Conservation (phyloP, 30 jellyfish, hydroid and myxozoan genomes). For the Turritopsis dohrnii region DNA sequence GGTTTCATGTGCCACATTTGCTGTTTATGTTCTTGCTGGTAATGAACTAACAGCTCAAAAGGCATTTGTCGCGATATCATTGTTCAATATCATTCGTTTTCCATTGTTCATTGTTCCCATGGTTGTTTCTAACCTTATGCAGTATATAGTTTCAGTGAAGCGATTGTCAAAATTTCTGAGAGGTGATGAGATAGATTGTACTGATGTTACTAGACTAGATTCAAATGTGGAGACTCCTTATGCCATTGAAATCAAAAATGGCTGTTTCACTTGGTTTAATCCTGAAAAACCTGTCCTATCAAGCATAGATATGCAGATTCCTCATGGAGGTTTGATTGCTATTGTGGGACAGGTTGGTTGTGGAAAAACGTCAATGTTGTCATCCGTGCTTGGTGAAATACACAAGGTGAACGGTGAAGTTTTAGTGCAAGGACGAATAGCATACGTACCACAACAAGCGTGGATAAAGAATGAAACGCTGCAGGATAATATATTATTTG, state of each 20-base stretch:
- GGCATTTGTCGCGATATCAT: slow-evolving; percentile 89
- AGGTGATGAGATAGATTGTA: slow-evolving; percentile 79
- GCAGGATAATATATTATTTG: slow-evolving; percentile 71
- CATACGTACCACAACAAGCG: slow-evolving; percentile 96
- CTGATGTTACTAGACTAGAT: slow-evolving; percentile 26
- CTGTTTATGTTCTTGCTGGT: slow-evolving; percentile 72
- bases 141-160: slow-evolving; percentile 71
- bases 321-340: slow-evolving; percentile 61
- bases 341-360: slow-evolving; percentile 97
- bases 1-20: slow-evolving; percentile 84
- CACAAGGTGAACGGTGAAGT: slow-evolving; percentile 73
- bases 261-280: slow-evolving; percentile 27
- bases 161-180: slow-evolving; percentile 57
- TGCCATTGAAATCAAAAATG: slow-evolving; percentile 21
- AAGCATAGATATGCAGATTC: slow-evolving; percentile 34
- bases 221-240: slow-evolving; percentile 33
- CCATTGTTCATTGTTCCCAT: slow-evolving; percentile 88
- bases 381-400: slow-evolving; percentile 94
- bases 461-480: slow-evolving; percentile 97
- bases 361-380: slow-evolving; percentile 82
- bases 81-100: slow-evolving; percentile 77
- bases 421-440: slow-evolving; percentile 59
- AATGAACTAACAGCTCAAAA: slow-evolving; percentile 75
- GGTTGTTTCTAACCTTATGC: slow-evolving; percentile 50
- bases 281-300: slow-evolving; percentile 21